Base-by-base conservation (phyloP, 2,888 invertebrate species). In the Exephanes ischioxanthus region DNA sequence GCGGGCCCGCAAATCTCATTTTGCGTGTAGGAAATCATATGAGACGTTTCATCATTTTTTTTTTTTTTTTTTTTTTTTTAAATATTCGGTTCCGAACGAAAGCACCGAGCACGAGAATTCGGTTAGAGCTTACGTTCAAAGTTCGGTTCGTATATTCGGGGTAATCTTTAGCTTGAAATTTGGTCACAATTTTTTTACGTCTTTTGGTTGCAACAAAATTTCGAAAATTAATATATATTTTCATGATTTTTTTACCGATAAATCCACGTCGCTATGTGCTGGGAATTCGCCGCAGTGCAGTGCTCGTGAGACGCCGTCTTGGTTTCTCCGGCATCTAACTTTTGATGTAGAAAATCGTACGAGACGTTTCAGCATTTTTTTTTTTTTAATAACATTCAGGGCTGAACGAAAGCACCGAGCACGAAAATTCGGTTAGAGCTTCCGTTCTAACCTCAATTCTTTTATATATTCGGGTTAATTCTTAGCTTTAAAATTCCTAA, bases 21-120 rank as follows among this genome's bases (percentile, higher is more conserved):
- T 48, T 79, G 0, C n/a, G 37, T 16, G 14, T 14, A 3, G 22
- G 14, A 58, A 78, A 61, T 41, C 41, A 22, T 9, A 9, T 14
- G 45, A 58, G 58, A 37, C 26, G 37, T 77, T 67, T 67, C 19
- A 3, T 55, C 41, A 41, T 77, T 77, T 67, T 53, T 67, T 37
- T 22, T 26, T 58, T 48, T 48, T 63, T 58, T 48, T 48, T 63
- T 58, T 26, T 33, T 19, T 22, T 55, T 11, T 37, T 37, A 0
- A 14, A 51, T 2, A 14, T 16, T 51, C 3, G 4, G 16, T 2
- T 3, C 4, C 14, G 14, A 51, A n/a, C 16, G 51, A 51, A 51
- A 51, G 19, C n/a, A 16, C 16, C 6, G 53, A 22, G 55, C 55
- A 22, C 6, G 19, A 55, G n/a, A n/a, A 7, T 55, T 55, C 55